Base-by-base conservation (phyloP, 2,888 invertebrate genomes). In the Sylvicola fuscatus region DNA sequence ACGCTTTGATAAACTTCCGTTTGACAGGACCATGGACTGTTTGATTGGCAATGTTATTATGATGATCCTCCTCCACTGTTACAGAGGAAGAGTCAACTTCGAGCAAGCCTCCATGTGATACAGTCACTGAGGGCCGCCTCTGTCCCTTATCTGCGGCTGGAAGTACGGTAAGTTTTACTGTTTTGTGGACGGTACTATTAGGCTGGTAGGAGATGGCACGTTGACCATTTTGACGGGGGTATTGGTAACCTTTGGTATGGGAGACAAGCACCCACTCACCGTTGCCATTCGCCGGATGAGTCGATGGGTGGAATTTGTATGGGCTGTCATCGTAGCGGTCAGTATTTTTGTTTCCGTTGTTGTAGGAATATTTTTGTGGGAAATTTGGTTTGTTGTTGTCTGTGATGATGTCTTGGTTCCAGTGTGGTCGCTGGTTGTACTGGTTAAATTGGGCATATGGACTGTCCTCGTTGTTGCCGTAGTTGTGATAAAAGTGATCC, bases 211-310 rank as follows among this genome's bases (percentile, higher is more conserved):
- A 53, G n/a, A 63, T 51, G 3, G 61, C 57, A 32, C 61, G 49
- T 40, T 60, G 56, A 14, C 56, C 46, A 26, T 45, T 44, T 6
- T 47, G 43, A 21, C 43, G 44, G 26, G 51, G 44, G 37, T 65
- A 64, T 39, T 70, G 67, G 47, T 78, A 80, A 1, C 80, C 80
- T 56, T 78, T 76, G 10, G 80, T 81, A 3, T 79, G 78, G 1
- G 79, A 79, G 6, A 81, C 54, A 2, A 81, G 56, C 2, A 81
- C 70, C 81, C 81, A 81, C 44, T 79, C 74, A 1, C 81, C 81
- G 39, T 79, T 73, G 1, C 75, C 73, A 40, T 64, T 62, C 1
- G 67, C 62, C 1, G 77, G 76, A 50, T 73, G 66, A 3, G 65
- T 62, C 3, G 60, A 53, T 1, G 70, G 66, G 47, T 68, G 66